phyloP scores from a whole-genome alignment of 2,797 vertebrate species.

The Helicolenus hilgendorfi region DNA sequence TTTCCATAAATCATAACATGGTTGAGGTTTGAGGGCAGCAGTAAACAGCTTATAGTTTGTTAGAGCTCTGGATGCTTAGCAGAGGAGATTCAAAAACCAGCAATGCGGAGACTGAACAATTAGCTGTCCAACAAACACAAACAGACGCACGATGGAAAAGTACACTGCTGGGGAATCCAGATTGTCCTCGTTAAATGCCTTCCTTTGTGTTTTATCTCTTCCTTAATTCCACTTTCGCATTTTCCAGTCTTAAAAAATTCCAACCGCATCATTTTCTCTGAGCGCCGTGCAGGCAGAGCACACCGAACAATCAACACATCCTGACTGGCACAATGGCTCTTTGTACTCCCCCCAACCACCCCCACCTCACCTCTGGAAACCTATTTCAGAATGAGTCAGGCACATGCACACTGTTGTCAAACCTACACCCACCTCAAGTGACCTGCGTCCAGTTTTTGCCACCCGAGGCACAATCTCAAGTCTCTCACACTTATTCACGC shows the following conservation, averaged over 20 bases:
- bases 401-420: constrained; percentile 42
- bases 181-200: constrained; percentile 35
- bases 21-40: constrained; percentile 68
- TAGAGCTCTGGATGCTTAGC: constrained; percentile 41
- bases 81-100: constrained; percentile 31
- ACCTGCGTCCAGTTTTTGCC: constrained; percentile 47
- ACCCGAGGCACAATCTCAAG: constrained; percentile 26
- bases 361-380: constrained; percentile 44
- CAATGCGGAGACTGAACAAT: constrained; percentile 49
- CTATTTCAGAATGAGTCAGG: constrained; percentile 36
- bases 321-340: constrained; percentile 70
- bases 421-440: constrained; percentile 51
- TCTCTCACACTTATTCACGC: constrained; percentile 67
- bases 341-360: constrained; percentile 48
- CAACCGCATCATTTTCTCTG: constrained; percentile 63
- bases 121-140: constrained; percentile 49
- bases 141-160: constrained; percentile 42
- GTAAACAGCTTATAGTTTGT: constrained; percentile 69
- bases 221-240: constrained; percentile 59
- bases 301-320: constrained; percentile 69
- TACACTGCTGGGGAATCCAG: constrained; percentile 28
- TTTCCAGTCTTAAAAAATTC: constrained; percentile 67
- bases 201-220: constrained; percentile 64
- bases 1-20: constrained; percentile 78
- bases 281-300: constrained; percentile 39